Evolutionary conservation across 2,113 vertebrate genomes (phyloP).

Genomic region (Rhea americana): DNA sequence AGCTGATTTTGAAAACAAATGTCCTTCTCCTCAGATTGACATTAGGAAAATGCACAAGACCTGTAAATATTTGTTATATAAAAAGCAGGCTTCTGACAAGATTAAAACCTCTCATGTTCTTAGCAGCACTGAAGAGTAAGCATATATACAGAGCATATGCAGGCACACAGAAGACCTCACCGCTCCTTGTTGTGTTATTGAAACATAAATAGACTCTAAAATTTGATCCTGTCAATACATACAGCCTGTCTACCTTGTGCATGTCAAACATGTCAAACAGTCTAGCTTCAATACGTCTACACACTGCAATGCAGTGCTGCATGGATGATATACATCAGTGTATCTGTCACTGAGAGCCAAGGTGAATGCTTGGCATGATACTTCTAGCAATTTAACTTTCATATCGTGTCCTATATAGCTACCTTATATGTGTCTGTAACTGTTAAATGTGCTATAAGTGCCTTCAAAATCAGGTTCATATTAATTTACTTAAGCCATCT

Average conservation of each 20-base stretch:
- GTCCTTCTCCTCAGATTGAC: not conserved
- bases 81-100: not conserved
- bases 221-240: not conserved
- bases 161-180: not conserved
- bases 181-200: not conserved
- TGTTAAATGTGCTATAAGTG: not conserved
- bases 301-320: accelerated
- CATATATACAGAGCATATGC: not conserved
- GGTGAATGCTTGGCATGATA: not conserved
- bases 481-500: not conserved
- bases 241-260: not conserved
- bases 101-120: not conserved
- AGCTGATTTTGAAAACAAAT: not conserved
- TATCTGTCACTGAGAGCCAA: not conserved
- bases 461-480: not conserved
- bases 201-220: not conserved
- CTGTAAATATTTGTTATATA: not conserved
- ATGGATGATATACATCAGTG: accelerated
- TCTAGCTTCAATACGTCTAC: not conserved
- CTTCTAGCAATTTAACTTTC: not conserved
- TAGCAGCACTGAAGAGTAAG: not conserved
- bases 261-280: not conserved
- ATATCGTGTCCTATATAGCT: not conserved
- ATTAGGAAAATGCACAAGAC: not conserved
- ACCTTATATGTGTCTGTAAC: not conserved